Evolutionary conservation across 2,113 vertebrate genomes (phyloP), one percentile per base, ranked within the genome.

Genomic region (Nannospalax galili): DNA sequence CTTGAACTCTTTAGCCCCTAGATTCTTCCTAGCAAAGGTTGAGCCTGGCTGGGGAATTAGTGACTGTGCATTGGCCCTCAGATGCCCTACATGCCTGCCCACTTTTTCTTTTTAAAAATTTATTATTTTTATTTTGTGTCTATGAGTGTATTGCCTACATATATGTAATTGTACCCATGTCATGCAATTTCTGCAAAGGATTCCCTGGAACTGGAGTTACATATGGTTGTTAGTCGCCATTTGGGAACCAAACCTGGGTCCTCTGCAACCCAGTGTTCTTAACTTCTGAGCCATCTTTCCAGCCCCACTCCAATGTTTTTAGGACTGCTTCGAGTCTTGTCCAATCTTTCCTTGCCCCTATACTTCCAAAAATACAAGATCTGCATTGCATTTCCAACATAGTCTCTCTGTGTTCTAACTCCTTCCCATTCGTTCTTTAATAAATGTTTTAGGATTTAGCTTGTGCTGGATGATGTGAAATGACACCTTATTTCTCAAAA

Each of bases 321-420:
- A 52, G 48, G 48, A 52, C 6, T 88, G 10, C 5, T 26, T 3
- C 22, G 67, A 60, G 15, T 19, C 1, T 32, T 35, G 11, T 2
- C 22, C 20, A 42, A 3, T 79, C 8, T 19, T 95, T 56, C 17
- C 10, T 86, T 73, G 2, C 2, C 16, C 35, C 22, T 72, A 12
- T 77, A 62, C 45, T 72, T 88, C 28, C 67, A 58, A 5, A 69
- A 7, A 22, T 56, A 26, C 9, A n/a, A 84, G 58, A 32, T 17
- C 16, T 28, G 7, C 0, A 3, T n/a, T 52, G 10, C 0, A 3
- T n/a, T 52, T 10, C 1, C 32, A 17, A 58, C 28, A 35, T 15
- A 17, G 7, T 24, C 2, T 52, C 28, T 10, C 11, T 48, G 3
- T 67, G 62, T 24, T 26, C 35, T 9, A 79, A 14, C 7, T 67